Evolutionary conservation across 2,888 invertebrate species (phyloP).

Genomic region (Dryococelus australis): DNA sequence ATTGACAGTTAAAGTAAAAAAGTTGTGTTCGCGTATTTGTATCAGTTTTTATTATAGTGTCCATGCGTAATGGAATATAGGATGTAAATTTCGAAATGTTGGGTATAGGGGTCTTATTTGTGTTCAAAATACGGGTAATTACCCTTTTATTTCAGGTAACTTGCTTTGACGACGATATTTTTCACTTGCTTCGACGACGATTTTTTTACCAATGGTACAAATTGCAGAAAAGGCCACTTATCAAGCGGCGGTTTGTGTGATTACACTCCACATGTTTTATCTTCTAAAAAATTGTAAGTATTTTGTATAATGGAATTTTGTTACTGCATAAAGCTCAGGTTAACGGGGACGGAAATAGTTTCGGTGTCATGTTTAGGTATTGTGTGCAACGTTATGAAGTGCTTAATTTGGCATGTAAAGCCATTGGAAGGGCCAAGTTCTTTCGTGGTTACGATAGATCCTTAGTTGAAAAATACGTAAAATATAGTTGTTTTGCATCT

Average conservation of each 20-base stretch:
- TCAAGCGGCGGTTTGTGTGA: neutral
- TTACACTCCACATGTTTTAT: neutral
- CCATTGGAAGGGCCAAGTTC: neutral
- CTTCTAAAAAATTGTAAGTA: neutral
- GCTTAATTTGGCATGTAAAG: neutral
- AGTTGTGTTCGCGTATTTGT: no score
- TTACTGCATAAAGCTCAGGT: neutral
- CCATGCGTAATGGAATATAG: no score
- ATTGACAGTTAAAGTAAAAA: no score
- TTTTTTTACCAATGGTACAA: no score
- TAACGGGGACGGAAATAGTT: neutral
- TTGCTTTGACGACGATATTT: no score
- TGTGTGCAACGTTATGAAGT: neutral
- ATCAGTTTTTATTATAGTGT: no score
- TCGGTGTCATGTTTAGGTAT: neutral
- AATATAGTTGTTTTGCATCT: neutral
- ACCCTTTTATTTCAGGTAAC: no score
- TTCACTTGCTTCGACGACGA: no score
- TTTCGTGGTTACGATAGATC: neutral
- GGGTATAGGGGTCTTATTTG: no score
- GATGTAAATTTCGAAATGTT: no score
- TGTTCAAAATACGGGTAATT: no score
- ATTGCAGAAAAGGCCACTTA: neutral
- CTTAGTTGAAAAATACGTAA: neutral
- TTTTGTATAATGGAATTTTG: neutral